These are phyloP conservation scores for Drosophila santomea DNA, from an alignment of 1,140 invertebrate genomes.

Conservation along the genomic window DNA sequence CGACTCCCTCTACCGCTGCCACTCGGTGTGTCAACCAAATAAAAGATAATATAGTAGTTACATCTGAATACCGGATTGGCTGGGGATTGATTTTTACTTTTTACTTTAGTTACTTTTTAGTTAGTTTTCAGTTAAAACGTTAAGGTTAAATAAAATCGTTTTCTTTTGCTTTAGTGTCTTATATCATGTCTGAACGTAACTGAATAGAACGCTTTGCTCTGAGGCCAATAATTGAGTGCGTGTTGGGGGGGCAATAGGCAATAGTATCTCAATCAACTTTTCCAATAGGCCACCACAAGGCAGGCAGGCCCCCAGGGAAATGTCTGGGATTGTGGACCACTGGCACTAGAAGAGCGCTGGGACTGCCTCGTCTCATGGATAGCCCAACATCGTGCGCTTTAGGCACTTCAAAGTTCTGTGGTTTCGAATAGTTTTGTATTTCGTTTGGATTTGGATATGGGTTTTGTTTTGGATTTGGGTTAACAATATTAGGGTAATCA, in stretches of 20 bases:
- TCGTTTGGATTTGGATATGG: slow-evolving; percentile 4
- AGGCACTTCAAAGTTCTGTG: slow-evolving; percentile 80
- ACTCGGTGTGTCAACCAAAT: slow-evolving; percentile 50
- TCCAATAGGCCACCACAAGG: slow-evolving; percentile 63
- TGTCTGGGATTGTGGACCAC: slow-evolving; percentile 26
- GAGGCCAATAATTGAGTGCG: slow-evolving; percentile 32
- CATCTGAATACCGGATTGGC: slow-evolving; percentile 43
- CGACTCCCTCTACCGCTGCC: slow-evolving; percentile 36
- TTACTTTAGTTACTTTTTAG: neutral
- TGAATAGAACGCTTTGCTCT: slow-evolving; percentile 66
- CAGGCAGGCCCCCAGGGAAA: slow-evolving; percentile 45
- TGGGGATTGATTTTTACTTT: slow-evolving; percentile 12
- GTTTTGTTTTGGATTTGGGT: slow-evolving; percentile 1
- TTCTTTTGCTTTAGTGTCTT: slow-evolving; percentile 73
- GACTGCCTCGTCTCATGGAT: slow-evolving; percentile 69
- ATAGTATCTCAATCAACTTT: slow-evolving; percentile 69
- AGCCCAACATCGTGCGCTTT: slow-evolving; percentile 83
- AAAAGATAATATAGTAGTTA: slow-evolving; percentile 57
- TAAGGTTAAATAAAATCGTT: slow-evolving; percentile 47
- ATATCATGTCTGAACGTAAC: slow-evolving; percentile 77
- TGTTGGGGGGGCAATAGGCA: slow-evolving; percentile 1
- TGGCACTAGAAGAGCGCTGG: slow-evolving; percentile 70
- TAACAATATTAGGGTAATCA: slow-evolving; percentile 60
- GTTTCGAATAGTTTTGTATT: slow-evolving; percentile 30
- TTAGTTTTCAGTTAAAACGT: slow-evolving; percentile 24